Evolutionary conservation across 2,113 vertebrate genomes (phyloP), one percentile per base, ranked within the genome.

Genomic region (Aix galericulata): DNA sequence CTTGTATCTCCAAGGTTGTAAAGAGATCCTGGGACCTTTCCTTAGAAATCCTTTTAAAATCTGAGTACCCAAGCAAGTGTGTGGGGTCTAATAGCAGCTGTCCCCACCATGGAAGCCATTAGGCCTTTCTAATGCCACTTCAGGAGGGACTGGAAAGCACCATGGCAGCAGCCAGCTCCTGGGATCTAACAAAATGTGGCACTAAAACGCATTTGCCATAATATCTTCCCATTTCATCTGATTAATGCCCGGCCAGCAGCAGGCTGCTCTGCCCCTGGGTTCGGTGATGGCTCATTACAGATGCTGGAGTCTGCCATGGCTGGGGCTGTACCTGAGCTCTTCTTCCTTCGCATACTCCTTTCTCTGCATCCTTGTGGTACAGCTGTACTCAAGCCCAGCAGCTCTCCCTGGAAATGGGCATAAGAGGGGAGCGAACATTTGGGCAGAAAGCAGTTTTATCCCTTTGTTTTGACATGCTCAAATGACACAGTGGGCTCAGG

Each of bases 1-100:
- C 23, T 26, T 14, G 4, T 25, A 6, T 11, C 53, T 52, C 63
- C 26, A 42, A 29, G 74, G 10, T 31, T 86, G 29, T 44, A 40
- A 11, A 7, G 5, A 59, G 31, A 36, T 34, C 25, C 34, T 52
- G 42, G 62, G 36, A 27, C 21, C 32, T 50, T 75, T 56, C 56
- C 71, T 71, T 17, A 9, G 36, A 64, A 73, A 56, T 15, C 27
- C n/a, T 36, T 85, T 59, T 44, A 15, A 68, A 83, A 18, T 14
- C 17, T 1, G 1, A 46, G n/a, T 2, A 4, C 11, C 2, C 0
- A 31, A 60, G 34, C 0, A 7, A 44, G 15, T 12, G 3, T 1
- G 1, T 17, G 38, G 48, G 26, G 7, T 82, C 22, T 62, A 8
- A 48, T 13, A 32, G 11, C 34, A 84, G 36, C 15, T 38, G 1